A percentile compares a stretch with the other conserved stretches of the same genome.
These are phyloP conservation scores for Anguilla marmorata DNA, from an alignment of 2,797 vertebrate genomes.

Conservation along the genomic window DNA sequence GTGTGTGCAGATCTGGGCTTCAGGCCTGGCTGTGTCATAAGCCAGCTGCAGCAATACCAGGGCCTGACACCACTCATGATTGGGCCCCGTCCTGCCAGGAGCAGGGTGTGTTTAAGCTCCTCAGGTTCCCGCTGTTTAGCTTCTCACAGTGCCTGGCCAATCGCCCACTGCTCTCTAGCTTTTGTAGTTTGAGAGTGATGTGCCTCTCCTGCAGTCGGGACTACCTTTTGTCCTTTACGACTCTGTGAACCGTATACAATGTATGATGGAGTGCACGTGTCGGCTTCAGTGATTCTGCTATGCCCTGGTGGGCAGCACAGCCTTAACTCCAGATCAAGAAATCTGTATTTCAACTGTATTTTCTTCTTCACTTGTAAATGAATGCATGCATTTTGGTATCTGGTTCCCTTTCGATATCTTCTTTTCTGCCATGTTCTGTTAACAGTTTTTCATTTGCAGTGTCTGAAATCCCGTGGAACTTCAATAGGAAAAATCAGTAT, in stretches of 20 bases:
- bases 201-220: neutral
- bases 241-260: neutral
- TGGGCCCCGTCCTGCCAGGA: too few relatives aligned
- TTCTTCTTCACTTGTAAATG: neutral
- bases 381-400: neutral
- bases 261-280: neutral
- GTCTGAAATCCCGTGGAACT: slow-evolving; percentile 45
- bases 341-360: neutral
- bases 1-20: too few relatives aligned
- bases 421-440: neutral
- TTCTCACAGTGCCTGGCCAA: neutral
- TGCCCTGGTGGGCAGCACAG: neutral
- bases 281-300: neutral
- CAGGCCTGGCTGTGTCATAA: too few relatives aligned
- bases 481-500: slow-evolving; percentile 65
- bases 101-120: neutral
- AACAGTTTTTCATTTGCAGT: slow-evolving; percentile 50
- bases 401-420: neutral
- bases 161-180: too few relatives aligned
- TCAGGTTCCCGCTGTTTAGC: neutral
- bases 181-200: too few relatives aligned
- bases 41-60: too few relatives aligned
- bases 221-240: neutral
- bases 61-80: too few relatives aligned
- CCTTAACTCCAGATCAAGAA: neutral